Conservation (phyloP, 2,888 invertebrate genomes). For the Hermaeophaga mercurialis region DNA sequence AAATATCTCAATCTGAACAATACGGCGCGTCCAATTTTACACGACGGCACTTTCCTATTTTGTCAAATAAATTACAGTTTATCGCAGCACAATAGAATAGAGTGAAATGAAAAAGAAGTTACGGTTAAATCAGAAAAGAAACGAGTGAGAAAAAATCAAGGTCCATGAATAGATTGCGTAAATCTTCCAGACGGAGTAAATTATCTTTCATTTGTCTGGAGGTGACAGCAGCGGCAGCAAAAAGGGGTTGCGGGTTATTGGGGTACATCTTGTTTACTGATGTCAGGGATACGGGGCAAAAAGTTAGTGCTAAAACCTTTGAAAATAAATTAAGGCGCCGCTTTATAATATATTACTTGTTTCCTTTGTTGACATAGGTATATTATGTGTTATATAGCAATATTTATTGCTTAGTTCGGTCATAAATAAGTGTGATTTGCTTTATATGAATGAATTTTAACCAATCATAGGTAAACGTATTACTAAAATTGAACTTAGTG, state of each 20-base stretch:
- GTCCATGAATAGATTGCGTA: slow-evolving; percentile 13
- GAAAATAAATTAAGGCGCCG: slow-evolving; percentile 7
- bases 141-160: neutral
- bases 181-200: slow-evolving; percentile 2
- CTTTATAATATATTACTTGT: slow-evolving; percentile 1
- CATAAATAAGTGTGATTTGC: too few relatives aligned
- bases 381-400: too few relatives aligned
- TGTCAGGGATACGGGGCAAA: neutral
- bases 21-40: too few relatives aligned
- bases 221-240: slow-evolving; percentile 11
- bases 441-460: too few relatives aligned
- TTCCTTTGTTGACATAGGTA: slow-evolving; percentile 3
- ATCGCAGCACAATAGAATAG: neutral
- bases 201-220: slow-evolving; percentile 25
- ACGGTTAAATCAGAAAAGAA: neutral
- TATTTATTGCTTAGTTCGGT: too few relatives aligned
- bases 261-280: slow-evolving; percentile 15
- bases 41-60: too few relatives aligned
- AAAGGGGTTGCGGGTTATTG: slow-evolving; percentile 16
- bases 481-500: too few relatives aligned
- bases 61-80: neutral
- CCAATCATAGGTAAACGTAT: too few relatives aligned
- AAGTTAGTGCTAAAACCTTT: neutral
- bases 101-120: neutral
- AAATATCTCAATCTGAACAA: too few relatives aligned